Percentiles rank a stretch among this genome's conserved stretches.
Conservation (phyloP, 2,797 vertebrate species). For the Nyctibius grandis region DNA sequence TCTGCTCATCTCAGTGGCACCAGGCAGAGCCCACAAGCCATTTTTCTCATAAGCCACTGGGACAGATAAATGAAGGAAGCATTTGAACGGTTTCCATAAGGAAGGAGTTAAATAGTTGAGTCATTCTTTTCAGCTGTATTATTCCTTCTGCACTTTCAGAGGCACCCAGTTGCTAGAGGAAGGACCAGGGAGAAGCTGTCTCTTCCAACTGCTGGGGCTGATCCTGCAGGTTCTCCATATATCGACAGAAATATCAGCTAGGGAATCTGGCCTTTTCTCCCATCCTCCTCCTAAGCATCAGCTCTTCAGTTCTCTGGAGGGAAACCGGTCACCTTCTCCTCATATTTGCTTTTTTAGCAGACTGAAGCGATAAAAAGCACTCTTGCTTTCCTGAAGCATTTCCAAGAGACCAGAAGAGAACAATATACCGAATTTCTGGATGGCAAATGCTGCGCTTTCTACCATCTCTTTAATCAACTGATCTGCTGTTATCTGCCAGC, state of each 20-base stretch:
- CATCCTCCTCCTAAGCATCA: not conserved
- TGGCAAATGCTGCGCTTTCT: slow-evolving; percentile 2
- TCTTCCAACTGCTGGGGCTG: not conserved
- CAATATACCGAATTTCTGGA: not conserved
- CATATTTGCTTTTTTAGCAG: not conserved
- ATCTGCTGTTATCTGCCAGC: not conserved
- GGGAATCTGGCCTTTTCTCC: not conserved
- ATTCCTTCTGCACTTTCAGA: slow-evolving; percentile 7
- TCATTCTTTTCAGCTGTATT: slow-evolving; percentile 17
- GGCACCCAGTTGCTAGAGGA: not conserved
- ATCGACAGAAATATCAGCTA: not conserved
- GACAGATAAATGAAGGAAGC: slow-evolving; percentile 65
- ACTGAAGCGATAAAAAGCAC: not conserved
- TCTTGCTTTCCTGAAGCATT: not conserved
- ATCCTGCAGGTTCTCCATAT: not conserved
- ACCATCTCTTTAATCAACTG: not conserved
- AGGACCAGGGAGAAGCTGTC: not conserved
- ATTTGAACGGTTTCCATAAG: slow-evolving; percentile 59
- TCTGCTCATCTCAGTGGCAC: slow-evolving; percentile 74
- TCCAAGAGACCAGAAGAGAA: not conserved
- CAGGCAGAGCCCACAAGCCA: slow-evolving; percentile 72
- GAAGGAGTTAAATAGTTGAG: slow-evolving; percentile 57
- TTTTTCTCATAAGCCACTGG: slow-evolving; percentile 71
- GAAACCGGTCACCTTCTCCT: not conserved
- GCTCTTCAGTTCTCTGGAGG: not conserved